Percentiles rank a stretch among this genome's conserved stretches.
These are phyloP conservation scores for Marisa cornuarietis DNA, from an alignment of 1,140 invertebrate species.

Conservation along the genomic window DNA sequence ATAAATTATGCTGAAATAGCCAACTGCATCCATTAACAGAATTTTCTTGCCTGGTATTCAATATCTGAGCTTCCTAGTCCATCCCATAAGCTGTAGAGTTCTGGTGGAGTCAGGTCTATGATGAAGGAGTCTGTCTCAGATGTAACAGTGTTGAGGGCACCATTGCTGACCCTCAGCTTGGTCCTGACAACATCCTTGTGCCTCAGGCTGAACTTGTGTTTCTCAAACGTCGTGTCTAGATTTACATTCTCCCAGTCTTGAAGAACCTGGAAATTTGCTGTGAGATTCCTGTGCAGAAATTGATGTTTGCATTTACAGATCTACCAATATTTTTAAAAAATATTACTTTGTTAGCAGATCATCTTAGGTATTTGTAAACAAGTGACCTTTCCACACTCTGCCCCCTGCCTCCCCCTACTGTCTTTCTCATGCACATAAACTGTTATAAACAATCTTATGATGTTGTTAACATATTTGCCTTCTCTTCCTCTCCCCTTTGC, in stretches of 20 bases:
- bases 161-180: conserved; percentile 35
- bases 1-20: neutral
- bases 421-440: too few species aligned
- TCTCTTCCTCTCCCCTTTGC: too few species aligned
- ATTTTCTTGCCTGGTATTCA: conserved; percentile 6
- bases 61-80: conserved; percentile 20
- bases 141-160: conserved; percentile 34
- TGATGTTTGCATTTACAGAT: too few species aligned
- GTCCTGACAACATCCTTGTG: conserved; percentile 41
- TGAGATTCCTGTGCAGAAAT: conserved; percentile 24
- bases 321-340: too few species aligned
- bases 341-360: too few species aligned
- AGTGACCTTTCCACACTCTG: too few species aligned
- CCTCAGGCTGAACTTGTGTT: conserved; percentile 40
- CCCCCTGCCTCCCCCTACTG: too few species aligned
- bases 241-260: conserved; percentile 32
- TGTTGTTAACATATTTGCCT: too few species aligned
- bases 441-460: too few species aligned
- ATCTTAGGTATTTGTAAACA: too few species aligned
- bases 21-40: conserved; percentile 21
- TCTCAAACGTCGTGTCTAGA: conserved; percentile 25
- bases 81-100: conserved; percentile 35
- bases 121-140: conserved; percentile 37
- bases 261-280: conserved; percentile 19
- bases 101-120: conserved; percentile 45